Evolutionary conservation across 2,888 invertebrate genomes (phyloP), one percentile per base, ranked within the genome.

Genomic region (Margaritifera margaritifera): DNA sequence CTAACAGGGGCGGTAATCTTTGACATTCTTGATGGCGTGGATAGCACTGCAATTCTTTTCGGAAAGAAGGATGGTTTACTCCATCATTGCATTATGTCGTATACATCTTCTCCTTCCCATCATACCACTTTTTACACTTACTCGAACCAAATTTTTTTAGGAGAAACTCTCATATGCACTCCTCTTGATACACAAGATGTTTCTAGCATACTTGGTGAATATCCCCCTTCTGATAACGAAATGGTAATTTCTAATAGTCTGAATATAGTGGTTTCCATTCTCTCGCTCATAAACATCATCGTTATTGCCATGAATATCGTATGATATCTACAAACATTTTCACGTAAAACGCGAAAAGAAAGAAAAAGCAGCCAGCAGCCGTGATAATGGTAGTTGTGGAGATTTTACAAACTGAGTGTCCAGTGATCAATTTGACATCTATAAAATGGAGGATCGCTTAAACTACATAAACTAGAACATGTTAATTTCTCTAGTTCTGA

Each of bases 21-120:
- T 66, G 92, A 92, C 85, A 89, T 92, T 59, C 86, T 92, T 53
- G 93, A 93, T 81, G 91, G 91, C 20, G 91, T 92, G 27, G 90
- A 91, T 62, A 90, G 92, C 73, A 84, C 92, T 50, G 90, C 91
- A 20, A 85, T 92, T 20, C 86, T 92, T 3, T 90, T 92, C 77
- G 80, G 85, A 60, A 70, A 81, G 61, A 81, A 83, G 24, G 79
- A 77, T 92, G 56, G 90, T 91, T 71, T 87, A 90, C 74, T 78
- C 89, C n/a, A 90, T 92, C 66, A 84, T 92, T 24, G 85, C 83
- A n/a, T 87, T 92, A 55, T 89, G 91, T 22, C 90, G 91, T 61
- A 81, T 92, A 57, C 92, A 92, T 83, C 90, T 92, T 70, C 81
- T 92, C 70, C 87, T 92, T 63, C 92, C 93, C 18, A 90, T 91